Evolutionary conservation across 2,888 invertebrate genomes (phyloP).

Genomic region (Stenodera caucasica): DNA sequence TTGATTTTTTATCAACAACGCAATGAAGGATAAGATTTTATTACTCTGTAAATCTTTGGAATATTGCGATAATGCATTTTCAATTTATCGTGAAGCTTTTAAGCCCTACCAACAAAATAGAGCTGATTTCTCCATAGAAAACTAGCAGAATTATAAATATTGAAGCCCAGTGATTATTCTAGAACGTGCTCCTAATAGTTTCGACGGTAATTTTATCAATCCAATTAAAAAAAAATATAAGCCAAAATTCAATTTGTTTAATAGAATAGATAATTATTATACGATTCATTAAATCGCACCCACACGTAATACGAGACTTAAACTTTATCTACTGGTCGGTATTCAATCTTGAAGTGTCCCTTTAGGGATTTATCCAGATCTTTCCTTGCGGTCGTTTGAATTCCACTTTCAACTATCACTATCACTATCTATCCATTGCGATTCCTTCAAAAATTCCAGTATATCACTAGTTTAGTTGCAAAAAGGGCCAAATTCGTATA

Average conservation of each 20-base stretch:
- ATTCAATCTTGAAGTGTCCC: constrained; percentile 2
- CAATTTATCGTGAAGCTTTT: not conserved
- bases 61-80: not conserved
- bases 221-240: not conserved
- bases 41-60: not conserved
- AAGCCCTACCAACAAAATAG: not conserved
- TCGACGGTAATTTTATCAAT: not conserved
- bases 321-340: not conserved
- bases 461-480: too few relatives aligned
- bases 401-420: not conserved
- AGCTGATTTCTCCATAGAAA: too few relatives aligned
- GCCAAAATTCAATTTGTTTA: not conserved
- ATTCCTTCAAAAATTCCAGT: too few relatives aligned
- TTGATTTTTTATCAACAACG: not conserved
- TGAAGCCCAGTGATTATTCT: too few relatives aligned
- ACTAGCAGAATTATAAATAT: too few relatives aligned
- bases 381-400: not conserved
- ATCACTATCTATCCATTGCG: not conserved
- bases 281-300: not conserved
- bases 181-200: not conserved
- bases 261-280: not conserved
- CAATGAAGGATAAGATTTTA: not conserved
- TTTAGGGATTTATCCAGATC: not conserved
- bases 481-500: too few relatives aligned
- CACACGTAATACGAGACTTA: not conserved